Conservation (phyloP, 2,888 invertebrate species). For the Cryptocephalus primarius region DNA sequence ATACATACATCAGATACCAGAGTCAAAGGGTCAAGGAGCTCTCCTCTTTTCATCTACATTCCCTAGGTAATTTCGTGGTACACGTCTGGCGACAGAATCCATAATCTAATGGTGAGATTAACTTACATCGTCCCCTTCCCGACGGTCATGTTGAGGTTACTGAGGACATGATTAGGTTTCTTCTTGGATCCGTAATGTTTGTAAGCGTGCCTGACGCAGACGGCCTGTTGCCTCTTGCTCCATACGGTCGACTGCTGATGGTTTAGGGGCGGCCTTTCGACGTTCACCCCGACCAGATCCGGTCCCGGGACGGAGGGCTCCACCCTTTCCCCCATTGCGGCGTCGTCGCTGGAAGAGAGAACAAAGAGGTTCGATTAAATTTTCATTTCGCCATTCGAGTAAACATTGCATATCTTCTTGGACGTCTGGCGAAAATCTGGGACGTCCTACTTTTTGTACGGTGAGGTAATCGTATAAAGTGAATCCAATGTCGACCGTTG, state of each 20-base stretch:
- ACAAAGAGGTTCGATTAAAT: too few relatives aligned
- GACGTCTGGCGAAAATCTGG: constrained; percentile 12
- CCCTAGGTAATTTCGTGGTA: too few relatives aligned
- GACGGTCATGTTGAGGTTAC: constrained; percentile 86
- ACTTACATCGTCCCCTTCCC: constrained; percentile 92
- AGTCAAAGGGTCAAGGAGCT: too few relatives aligned
- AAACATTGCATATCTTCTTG: constrained; percentile 8
- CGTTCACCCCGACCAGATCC: constrained; percentile 33
- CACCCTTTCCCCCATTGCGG: constrained; percentile 34
- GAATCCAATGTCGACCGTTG: not conserved
- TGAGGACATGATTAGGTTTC: constrained; percentile 75
- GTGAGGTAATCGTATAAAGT: constrained; percentile 8
- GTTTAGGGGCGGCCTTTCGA: constrained; percentile 31
- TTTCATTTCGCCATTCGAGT: constrained; percentile 3
- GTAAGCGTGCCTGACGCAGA: constrained; percentile 77
- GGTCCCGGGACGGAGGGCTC: constrained; percentile 32
- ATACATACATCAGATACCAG: too few relatives aligned
- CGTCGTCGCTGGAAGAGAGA: constrained; percentile 34
- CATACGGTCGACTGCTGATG: constrained; percentile 43
- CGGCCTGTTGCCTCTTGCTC: constrained; percentile 71
- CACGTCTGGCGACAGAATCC: too few relatives aligned
- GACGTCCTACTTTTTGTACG: constrained; percentile 11
- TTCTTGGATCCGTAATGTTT: constrained; percentile 85
- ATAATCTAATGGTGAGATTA: too few relatives aligned
- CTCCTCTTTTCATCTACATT: too few relatives aligned